Evolutionary conservation across 2,888 invertebrate genomes (phyloP).

Genomic region (Parascotia fuliginaria): DNA sequence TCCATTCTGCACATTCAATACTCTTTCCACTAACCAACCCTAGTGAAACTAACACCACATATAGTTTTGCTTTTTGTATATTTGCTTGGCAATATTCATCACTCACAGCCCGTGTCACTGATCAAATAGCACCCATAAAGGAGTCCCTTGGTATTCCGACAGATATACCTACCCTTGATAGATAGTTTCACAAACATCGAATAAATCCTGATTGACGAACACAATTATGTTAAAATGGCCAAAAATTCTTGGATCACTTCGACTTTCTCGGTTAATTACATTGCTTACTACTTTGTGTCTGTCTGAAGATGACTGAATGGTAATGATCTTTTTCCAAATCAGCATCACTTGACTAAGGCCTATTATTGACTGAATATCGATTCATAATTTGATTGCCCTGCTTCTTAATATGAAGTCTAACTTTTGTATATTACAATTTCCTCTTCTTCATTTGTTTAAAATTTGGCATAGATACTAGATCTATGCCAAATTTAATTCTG

Average conservation of each 20-base stretch:
- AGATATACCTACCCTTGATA: slow-evolving; percentile 79
- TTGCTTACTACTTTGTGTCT: no score
- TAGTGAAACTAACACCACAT: slow-evolving; percentile 80
- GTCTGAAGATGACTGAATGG: no score
- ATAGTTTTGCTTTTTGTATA: slow-evolving; percentile 86
- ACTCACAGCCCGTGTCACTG: slow-evolving; percentile 83
- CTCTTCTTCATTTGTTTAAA: no score
- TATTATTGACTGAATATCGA: no score
- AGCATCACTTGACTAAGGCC: no score
- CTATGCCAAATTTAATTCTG: no score
- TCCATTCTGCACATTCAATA: slow-evolving; percentile 42
- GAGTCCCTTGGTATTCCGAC: slow-evolving; percentile 81
- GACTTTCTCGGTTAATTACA: no score
- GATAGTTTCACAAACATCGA: slow-evolving; percentile 73
- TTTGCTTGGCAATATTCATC: slow-evolving; percentile 85
- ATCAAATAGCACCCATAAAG: slow-evolving; percentile 82
- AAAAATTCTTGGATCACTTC: slow-evolving; percentile 17
- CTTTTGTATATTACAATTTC: no score
- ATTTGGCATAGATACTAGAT: no score
- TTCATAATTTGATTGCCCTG: no score
- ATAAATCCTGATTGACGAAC: slow-evolving; percentile 61
- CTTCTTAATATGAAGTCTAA: no score
- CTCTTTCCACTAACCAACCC: slow-evolving; percentile 62
- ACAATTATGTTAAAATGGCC: slow-evolving; percentile 23
- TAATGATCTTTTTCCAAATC: no score